Base-by-base conservation (phyloP, 1,140 invertebrate genomes). In the Pantala flavescens region DNA sequence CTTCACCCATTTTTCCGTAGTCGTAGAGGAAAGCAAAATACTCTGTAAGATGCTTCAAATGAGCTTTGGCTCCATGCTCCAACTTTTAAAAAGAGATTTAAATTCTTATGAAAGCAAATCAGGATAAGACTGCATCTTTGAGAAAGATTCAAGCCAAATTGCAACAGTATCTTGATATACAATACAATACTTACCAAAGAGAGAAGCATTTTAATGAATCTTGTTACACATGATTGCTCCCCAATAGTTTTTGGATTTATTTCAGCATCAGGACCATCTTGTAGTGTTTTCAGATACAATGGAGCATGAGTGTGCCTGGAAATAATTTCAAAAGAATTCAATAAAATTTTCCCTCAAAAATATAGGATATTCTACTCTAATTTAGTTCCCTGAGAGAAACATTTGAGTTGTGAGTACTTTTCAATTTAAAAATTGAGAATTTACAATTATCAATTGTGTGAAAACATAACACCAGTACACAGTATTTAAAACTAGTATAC, bases 1-100 rank as follows among this genome's bases (percentile, higher is more conserved):
- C 93, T 75, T 96, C 94, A 0, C 95, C 95, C 91, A 97, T 94
- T 81, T 95, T 93, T 77, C 94, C 93, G 82, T 97, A 97, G 81
- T 97, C 95, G 79, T 94, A 91, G 73, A 98, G 83, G 79, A 97
- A 90, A 16, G 90, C 90, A 82, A 97, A 97, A 80, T 96, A 97
- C 80, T 97, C 96, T 5, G 93, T 93, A 70, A 98, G 84, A 81
- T 97, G 92, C 77, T 93, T 91, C 70, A 94, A 81, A 81, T 94
- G 92, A 19, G 91, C 88, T 78, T 94, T 92, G 9, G 93, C 93
- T 43, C 91, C 91, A 81, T 93, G 93, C 79, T 96, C 94, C 88
- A 96, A 90, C 86, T 91, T 63, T 63, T 14, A 63, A 63, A 63
- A 63, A 63, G 3, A 19, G 49, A 77, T 74, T 28, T 49, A 71